Conservation (phyloP, 2,797 vertebrate species). For the Periophthalmus magnuspinnatus region DNA sequence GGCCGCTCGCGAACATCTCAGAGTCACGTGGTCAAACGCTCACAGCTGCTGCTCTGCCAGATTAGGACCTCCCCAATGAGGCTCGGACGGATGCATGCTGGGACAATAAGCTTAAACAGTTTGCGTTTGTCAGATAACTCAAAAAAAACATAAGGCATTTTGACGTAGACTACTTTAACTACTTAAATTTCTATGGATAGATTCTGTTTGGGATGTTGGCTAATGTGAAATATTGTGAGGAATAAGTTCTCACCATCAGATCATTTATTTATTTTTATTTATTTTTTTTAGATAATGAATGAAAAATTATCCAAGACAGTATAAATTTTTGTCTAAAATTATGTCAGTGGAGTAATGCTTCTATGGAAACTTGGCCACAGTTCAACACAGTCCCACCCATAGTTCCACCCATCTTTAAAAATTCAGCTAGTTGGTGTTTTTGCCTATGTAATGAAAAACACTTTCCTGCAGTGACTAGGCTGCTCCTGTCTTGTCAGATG, state of each 20-base stretch:
- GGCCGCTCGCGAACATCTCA: constrained; percentile 77
- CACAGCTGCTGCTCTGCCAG: constrained; percentile 76
- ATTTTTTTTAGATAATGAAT: background rate
- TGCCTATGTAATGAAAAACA: background rate
- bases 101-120: background rate
- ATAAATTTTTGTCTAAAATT: background rate
- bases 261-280: too few relatives aligned
- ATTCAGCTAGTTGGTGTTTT: background rate
- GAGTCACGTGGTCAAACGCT: constrained; percentile 81
- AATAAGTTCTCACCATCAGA: background rate
- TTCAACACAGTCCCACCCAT: background rate
- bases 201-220: background rate
- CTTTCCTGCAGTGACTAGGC: background rate
- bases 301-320: background rate
- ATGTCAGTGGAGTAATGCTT: background rate
- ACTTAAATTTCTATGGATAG: background rate
- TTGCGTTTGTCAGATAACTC: background rate
- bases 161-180: background rate
- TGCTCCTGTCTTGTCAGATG: background rate
- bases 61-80: constrained; percentile 72
- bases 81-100: constrained; percentile 29
- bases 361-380: background rate
- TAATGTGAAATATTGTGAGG: background rate
- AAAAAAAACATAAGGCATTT: too few relatives aligned
- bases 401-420: background rate